A percentile compares a stretch with the other conserved stretches of the same genome.
Conservation (phyloP, 2,113 vertebrate species). For the Corythaeola cristata region DNA sequence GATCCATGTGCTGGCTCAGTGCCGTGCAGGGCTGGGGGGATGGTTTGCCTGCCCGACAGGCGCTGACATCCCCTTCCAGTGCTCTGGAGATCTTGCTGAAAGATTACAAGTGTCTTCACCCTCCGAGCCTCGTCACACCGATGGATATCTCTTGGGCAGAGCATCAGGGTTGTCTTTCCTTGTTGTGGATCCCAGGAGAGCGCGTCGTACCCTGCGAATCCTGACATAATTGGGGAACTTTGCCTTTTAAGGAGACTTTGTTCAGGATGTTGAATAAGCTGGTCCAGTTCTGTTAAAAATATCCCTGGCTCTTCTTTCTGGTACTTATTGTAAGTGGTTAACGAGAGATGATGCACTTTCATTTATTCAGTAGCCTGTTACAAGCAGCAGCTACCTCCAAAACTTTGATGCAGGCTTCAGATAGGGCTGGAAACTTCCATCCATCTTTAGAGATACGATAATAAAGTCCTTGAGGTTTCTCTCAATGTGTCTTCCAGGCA, state of each 20-base stretch:
- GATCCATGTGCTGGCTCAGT: rapidly evolving
- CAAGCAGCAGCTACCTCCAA: background rate
- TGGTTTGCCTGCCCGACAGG: rapidly evolving
- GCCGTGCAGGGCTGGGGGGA: background rate
- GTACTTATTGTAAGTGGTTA: background rate
- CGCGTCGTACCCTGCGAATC: background rate
- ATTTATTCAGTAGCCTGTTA: background rate
- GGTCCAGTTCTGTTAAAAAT: background rate
- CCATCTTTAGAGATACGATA: background rate
- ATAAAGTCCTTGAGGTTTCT: background rate
- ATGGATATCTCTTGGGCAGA: background rate
- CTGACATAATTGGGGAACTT: background rate
- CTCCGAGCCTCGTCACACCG: background rate
- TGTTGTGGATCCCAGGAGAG: background rate
- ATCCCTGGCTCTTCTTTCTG: background rate
- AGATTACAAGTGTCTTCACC: background rate
- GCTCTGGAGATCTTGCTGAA: background rate
- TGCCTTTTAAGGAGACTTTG: background rate
- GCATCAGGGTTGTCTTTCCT: background rate
- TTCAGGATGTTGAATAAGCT: background rate
- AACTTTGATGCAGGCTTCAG: background rate
- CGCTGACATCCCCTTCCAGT: rapidly evolving
- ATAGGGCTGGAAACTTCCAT: background rate
- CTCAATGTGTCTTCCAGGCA: background rate
- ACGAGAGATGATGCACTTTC: background rate